Percentiles rank a stretch among this genome's conserved stretches.
phyloP scores from a whole-genome alignment of 2,797 vertebrate species.

The Tachyglossus aculeatus region DNA sequence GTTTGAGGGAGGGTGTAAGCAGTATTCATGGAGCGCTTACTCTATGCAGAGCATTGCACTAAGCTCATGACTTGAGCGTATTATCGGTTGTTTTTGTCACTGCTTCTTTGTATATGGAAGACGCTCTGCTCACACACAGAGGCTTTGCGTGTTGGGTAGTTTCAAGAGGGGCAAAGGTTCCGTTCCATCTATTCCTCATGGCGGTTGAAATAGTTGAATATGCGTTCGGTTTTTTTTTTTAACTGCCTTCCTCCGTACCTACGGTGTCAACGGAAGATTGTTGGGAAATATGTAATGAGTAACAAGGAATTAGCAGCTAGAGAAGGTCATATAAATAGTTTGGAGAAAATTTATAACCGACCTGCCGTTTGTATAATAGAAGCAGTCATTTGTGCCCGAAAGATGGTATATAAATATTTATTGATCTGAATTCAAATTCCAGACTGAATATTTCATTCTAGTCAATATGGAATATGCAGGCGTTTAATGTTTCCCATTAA shows the following conservation, averaged over 20 bases:
- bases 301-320: slow-evolving; percentile 27
- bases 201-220: slow-evolving; percentile 18
- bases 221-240: slow-evolving; percentile 33
- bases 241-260: slow-evolving; percentile 31
- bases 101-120: not conserved
- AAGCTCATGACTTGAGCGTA: not conserved
- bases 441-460: slow-evolving; percentile 56
- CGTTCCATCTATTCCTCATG: slow-evolving; percentile 27
- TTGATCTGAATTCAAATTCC: slow-evolving; percentile 55
- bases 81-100: slow-evolving; percentile 12
- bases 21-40: no score
- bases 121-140: slow-evolving; percentile 22
- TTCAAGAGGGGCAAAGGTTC: slow-evolving; percentile 17
- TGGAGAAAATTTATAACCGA: not conserved
- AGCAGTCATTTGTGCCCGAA: slow-evolving; percentile 35
- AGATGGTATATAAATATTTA: slow-evolving; percentile 44
- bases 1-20: no score
- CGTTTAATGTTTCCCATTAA: slow-evolving; percentile 52
- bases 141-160: slow-evolving; percentile 35
- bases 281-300: slow-evolving; percentile 19
- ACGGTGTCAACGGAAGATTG: slow-evolving; percentile 6
- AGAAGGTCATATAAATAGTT: slow-evolving; percentile 24
- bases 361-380: not conserved
- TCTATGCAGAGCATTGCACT: no score
- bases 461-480: slow-evolving; percentile 17